These are phyloP conservation scores for Amphiprion ocellaris DNA, from an alignment of 2,113 vertebrate genomes.

Conservation along the genomic window DNA sequence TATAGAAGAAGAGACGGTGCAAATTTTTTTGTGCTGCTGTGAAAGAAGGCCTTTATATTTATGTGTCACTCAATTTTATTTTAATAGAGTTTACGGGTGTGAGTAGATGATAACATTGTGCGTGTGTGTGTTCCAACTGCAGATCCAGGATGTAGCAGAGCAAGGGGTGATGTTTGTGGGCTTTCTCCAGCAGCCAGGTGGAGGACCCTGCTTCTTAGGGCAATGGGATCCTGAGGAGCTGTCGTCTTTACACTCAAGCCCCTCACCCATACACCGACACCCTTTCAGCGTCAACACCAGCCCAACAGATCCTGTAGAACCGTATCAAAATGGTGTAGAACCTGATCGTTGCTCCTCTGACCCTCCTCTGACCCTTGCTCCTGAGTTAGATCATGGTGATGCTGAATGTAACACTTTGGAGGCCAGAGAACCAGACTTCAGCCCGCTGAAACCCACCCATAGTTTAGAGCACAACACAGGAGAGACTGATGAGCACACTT, in stretches of 20 bases:
- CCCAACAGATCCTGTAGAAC: conserved; percentile 60
- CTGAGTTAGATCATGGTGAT: conserved; percentile 19
- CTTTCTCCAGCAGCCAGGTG: conserved; percentile 88
- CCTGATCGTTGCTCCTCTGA: conserved; percentile 5
- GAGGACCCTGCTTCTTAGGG: conserved; percentile 69
- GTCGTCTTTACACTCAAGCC: conserved; percentile 85
- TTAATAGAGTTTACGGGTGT: conserved; percentile 5
- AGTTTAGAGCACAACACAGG: conserved; percentile 16
- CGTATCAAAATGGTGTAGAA: conserved; percentile 16
- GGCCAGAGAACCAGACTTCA: conserved; percentile 36
- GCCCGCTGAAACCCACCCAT: conserved; percentile 15
- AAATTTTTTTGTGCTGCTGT: conserved; percentile 40
- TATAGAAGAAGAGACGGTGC: conserved; percentile 22
- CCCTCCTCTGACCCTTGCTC: background rate
- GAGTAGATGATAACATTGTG: conserved; percentile 14
- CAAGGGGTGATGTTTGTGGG: conserved; percentile 93
- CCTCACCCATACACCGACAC: conserved; percentile 79
- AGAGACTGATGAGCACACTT: conserved; percentile 12
- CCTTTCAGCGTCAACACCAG: conserved; percentile 68
- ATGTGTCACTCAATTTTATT: conserved; percentile 13
- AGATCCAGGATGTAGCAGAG: conserved; percentile 95
- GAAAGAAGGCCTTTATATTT: conserved; percentile 37
- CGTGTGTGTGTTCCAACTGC: conserved; percentile 23
- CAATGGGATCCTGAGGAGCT: conserved; percentile 79
- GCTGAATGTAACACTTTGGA: conserved; percentile 7